Evolutionary conservation across 2,888 invertebrate genomes (phyloP).

Genomic region (Prosopocoilus inquinatus): DNA sequence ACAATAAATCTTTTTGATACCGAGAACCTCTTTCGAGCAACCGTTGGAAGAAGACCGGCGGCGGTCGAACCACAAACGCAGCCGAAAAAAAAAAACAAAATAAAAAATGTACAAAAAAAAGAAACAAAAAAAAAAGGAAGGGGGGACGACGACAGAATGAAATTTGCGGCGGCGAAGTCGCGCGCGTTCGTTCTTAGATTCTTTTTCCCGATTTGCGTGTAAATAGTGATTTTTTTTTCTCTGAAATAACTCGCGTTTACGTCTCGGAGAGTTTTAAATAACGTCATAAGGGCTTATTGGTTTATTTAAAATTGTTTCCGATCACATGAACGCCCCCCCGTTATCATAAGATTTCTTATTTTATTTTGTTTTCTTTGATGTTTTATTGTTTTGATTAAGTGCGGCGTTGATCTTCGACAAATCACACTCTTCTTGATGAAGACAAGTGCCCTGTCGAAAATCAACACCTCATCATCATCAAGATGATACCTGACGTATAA

Average conservation of each 20-base stretch:
- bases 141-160: slow-evolving; percentile 6
- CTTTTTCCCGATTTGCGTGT: slow-evolving; percentile 30
- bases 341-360: no score
- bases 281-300: no score
- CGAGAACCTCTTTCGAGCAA: slow-evolving; percentile 11
- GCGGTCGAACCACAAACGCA: no score
- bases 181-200: slow-evolving; percentile 20
- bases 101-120: no score
- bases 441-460: slow-evolving; percentile 1
- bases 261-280: slow-evolving; percentile 14
- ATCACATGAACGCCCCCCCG: background rate
- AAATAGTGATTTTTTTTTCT: slow-evolving; percentile 29
- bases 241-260: no score
- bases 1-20: slow-evolving; percentile 1
- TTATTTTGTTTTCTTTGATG: no score
- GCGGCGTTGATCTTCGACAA: slow-evolving; percentile 3
- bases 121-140: no score
- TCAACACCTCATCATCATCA: slow-evolving; percentile 10
- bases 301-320: slow-evolving; percentile 21
- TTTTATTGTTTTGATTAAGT: background rate
- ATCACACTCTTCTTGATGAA: background rate
- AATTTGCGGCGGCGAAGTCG: slow-evolving; percentile 14
- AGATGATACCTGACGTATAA: slow-evolving; percentile 38
- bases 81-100: no score
- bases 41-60: no score